Percentiles rank a stretch among this genome's conserved stretches.
Evolutionary conservation across 1,140 invertebrate species (phyloP).

Genomic region (Euglossa dilemma): DNA sequence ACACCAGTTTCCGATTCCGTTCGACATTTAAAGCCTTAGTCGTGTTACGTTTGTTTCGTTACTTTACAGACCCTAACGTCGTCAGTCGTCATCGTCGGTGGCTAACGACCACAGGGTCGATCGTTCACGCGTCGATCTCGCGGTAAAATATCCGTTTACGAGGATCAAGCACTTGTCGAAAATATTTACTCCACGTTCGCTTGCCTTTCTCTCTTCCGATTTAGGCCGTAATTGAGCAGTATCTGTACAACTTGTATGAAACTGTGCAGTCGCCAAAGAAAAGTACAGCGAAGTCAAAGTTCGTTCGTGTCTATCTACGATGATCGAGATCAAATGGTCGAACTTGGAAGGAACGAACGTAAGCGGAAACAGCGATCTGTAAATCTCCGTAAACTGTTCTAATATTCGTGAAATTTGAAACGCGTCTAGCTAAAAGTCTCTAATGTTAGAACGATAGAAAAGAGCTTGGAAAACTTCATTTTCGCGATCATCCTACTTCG

Average conservation of each 20-base stretch:
- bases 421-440: not conserved
- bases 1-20: not conserved
- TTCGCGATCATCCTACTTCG: no score
- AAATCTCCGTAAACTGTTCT: not conserved
- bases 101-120: not conserved
- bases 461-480: not conserved
- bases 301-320: not conserved
- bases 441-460: not conserved
- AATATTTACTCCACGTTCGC: constrained; percentile 42
- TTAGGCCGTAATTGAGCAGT: constrained; percentile 67
- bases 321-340: not conserved
- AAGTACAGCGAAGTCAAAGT: not conserved
- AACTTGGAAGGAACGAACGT: not conserved
- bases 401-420: not conserved
- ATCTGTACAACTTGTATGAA: constrained; percentile 28
- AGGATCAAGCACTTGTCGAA: constrained; percentile 57
- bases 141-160: constrained; percentile 46
- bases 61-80: constrained; percentile 4
- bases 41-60: not conserved
- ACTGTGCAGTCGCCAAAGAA: not conserved
- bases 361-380: not conserved
- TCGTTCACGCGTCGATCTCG: not conserved
- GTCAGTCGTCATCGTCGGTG: not conserved
- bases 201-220: constrained; percentile 38
- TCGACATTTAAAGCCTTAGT: constrained; percentile 7